Conservation (phyloP, 1,140 invertebrate species). For the Brachionus rotundiformis region DNA sequence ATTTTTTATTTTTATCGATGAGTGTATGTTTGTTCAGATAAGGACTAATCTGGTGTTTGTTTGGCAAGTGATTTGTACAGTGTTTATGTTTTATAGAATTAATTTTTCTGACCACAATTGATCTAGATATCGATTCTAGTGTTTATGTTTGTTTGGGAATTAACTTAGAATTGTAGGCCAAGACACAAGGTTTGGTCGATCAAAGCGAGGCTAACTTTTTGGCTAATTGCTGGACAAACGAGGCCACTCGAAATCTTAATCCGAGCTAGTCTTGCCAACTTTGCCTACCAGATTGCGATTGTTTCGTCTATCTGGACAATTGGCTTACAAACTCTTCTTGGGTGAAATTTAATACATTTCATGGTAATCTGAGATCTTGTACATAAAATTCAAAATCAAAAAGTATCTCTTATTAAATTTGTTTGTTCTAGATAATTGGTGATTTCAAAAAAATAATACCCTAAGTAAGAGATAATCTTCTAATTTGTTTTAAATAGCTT, state of each 20-base stretch:
- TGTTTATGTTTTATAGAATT: not conserved
- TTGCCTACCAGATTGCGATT: not conserved
- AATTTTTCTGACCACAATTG: not conserved
- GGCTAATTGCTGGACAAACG: not conserved
- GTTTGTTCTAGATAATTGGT: not conserved
- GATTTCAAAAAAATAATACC: no score
- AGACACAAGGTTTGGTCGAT: slow-evolving; percentile 22
- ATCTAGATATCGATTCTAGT: not conserved
- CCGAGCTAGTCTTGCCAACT: not conserved
- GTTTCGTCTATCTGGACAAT: not conserved
- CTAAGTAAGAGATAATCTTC: no score
- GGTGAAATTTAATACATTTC: not conserved
- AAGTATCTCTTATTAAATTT: not conserved
- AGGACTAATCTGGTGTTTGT: not conserved
- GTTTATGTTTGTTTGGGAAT: slow-evolving; percentile 31
- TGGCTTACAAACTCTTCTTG: not conserved
- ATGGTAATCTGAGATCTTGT: not conserved
- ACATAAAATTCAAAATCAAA: not conserved
- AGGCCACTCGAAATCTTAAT: slow-evolving; percentile 10
- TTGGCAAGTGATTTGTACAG: slow-evolving; percentile 12
- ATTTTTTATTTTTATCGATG: not conserved
- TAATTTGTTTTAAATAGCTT: no score
- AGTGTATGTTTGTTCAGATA: slow-evolving; percentile 1
- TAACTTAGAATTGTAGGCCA: slow-evolving; percentile 13
- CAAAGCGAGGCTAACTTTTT: not conserved